A percentile compares a stretch with the other conserved stretches of the same genome.
These are phyloP conservation scores for Philopotamus ludificatus DNA, from an alignment of 1,140 invertebrate species.

Conservation along the genomic window DNA sequence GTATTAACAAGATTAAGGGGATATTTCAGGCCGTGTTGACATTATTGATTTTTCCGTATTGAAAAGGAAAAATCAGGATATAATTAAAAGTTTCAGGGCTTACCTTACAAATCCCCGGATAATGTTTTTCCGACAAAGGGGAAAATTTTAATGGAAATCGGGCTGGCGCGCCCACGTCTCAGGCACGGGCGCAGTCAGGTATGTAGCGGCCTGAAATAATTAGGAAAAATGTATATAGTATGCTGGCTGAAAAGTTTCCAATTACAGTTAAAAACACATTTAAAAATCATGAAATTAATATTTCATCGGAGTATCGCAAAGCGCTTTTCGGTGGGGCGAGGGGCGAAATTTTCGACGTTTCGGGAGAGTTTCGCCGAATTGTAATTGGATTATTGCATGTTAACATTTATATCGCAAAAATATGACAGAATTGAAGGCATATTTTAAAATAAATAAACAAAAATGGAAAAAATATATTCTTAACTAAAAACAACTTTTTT, in stretches of 20 bases:
- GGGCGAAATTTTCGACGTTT: too few species aligned
- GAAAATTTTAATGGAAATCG: conserved; percentile 27
- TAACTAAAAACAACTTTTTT: too few species aligned
- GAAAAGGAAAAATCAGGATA: conserved; percentile 17
- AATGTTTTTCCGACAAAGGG: conserved; percentile 24
- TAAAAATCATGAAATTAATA: conserved; percentile 12
- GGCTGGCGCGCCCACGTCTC: conserved; percentile 3
- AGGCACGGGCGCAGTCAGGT: background rate
- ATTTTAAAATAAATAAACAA: too few species aligned
- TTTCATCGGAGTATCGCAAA: too few species aligned
- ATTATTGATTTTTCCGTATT: conserved; percentile 10
- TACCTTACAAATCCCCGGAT: conserved; percentile 23
- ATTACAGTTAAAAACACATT: conserved; percentile 14
- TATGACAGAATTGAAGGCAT: too few species aligned
- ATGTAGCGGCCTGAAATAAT: conserved; percentile 5
- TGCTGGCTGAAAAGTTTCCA: background rate
- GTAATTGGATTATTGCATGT: too few species aligned
- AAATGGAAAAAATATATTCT: too few species aligned
- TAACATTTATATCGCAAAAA: too few species aligned
- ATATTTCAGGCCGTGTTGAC: background rate
- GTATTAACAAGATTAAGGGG: too few species aligned
- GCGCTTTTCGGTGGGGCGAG: too few species aligned
- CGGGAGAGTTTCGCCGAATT: too few species aligned
- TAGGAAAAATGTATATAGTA: conserved; percentile 15
- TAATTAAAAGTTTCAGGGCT: conserved; percentile 28